Percentiles rank a stretch among this genome's conserved stretches.
These are phyloP conservation scores for Euthynnus affinis DNA, from an alignment of 2,797 vertebrate species.

Conservation along the genomic window DNA sequence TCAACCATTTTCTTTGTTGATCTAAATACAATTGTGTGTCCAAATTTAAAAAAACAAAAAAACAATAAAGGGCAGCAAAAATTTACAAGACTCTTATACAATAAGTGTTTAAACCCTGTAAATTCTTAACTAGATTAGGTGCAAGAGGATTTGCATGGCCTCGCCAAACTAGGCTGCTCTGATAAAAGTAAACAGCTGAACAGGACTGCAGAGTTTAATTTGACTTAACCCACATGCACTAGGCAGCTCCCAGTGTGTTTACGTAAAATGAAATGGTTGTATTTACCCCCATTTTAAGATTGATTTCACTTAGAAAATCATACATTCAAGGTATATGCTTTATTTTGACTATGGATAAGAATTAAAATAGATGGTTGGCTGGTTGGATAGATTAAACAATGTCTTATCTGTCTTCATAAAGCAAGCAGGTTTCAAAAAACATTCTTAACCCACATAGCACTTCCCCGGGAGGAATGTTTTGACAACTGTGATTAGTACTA, in stretches of 20 bases:
- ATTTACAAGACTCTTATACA: slow-evolving; percentile 32
- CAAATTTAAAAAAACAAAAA: background rate
- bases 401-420: background rate
- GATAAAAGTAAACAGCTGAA: slow-evolving; percentile 67
- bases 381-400: background rate
- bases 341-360: background rate
- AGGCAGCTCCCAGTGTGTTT: background rate
- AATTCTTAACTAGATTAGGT: slow-evolving; percentile 79
- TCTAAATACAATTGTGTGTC: background rate
- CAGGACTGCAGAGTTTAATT: slow-evolving; percentile 43
- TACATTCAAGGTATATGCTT: background rate
- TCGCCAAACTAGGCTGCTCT: slow-evolving; percentile 51
- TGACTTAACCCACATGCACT: slow-evolving; percentile 26
- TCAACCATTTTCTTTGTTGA: background rate
- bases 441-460: background rate
- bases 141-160: slow-evolving; percentile 75
- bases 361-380: background rate
- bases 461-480: background rate
- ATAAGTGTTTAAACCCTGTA: slow-evolving; percentile 64
- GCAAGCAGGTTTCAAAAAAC: background rate
- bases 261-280: background rate
- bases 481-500: background rate
- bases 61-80: slow-evolving; percentile 16
- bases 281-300: background rate
- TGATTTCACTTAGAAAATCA: slow-evolving; percentile 1